Conservation (phyloP, 2,888 invertebrate species). For the Plagiodera versicolora region DNA sequence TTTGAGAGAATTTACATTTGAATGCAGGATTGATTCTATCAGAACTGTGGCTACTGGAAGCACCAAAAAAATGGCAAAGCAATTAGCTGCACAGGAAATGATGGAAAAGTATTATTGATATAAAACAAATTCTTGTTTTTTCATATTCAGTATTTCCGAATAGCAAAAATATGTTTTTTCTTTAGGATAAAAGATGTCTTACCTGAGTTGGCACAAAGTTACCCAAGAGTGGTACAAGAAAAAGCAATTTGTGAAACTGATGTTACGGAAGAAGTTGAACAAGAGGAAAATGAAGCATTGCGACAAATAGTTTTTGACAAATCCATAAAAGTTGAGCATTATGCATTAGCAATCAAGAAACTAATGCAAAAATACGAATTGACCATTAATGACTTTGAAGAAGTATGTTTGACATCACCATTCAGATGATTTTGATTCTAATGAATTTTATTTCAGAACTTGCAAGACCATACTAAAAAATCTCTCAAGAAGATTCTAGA, state of each 20-base stretch:
- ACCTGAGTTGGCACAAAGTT: constrained; percentile 36
- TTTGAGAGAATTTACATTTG: constrained; percentile 63
- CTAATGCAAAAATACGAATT: constrained; percentile 39
- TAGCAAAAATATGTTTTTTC: constrained; percentile 16
- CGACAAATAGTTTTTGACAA: constrained; percentile 36
- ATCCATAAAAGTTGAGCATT: constrained; percentile 40
- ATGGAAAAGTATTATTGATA: constrained; percentile 40
- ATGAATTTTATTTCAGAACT: constrained; percentile 42
- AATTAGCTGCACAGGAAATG: constrained; percentile 61
- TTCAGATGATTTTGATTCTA: too few relatives aligned
- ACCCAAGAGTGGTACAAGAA: constrained; percentile 16
- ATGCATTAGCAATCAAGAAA: constrained; percentile 36
- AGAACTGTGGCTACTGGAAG: constrained; percentile 59
- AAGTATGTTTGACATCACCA: constrained; percentile 28
- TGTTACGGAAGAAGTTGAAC: constrained; percentile 35
- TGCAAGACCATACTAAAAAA: constrained; percentile 33
- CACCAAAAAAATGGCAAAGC: constrained; percentile 69
- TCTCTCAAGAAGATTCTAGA: constrained; percentile 37
- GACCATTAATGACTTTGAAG: constrained; percentile 34
- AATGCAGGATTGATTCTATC: constrained; percentile 60
- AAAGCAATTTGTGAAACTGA: constrained; percentile 29
- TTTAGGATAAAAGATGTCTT: constrained; percentile 39
- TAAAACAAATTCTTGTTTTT: not conserved
- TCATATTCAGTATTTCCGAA: too few relatives aligned
- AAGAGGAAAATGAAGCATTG: constrained; percentile 34